Conservation (phyloP, 2,113 vertebrate genomes). For the Oenanthe oenanthe region DNA sequence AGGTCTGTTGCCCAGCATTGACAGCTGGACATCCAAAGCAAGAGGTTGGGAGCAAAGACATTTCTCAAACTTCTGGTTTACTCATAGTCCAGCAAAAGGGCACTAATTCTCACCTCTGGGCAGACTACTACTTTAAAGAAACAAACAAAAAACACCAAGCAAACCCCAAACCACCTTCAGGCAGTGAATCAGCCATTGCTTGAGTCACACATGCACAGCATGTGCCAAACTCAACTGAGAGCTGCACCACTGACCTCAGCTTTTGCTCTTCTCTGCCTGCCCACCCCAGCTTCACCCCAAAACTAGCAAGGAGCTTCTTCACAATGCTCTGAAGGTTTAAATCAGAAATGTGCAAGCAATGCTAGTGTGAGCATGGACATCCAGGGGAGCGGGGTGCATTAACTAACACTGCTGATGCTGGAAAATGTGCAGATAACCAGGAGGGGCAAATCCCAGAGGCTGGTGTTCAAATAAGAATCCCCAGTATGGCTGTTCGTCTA, state of each 20-base stretch:
- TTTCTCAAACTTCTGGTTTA: not conserved
- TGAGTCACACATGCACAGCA: rapidly evolving
- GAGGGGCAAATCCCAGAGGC: not conserved
- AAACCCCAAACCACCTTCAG: not conserved
- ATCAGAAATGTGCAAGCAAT: not conserved
- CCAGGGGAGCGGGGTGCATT: not conserved
- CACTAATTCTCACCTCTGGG: not conserved
- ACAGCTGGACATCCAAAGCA: rapidly evolving
- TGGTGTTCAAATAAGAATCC: not conserved
- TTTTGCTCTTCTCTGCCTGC: not conserved
- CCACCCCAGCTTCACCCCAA: not conserved
- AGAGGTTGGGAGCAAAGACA: not conserved
- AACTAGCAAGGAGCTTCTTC: not conserved
- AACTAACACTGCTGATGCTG: not conserved
- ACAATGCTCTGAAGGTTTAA: not conserved
- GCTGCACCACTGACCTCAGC: not conserved
- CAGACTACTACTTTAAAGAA: rapidly evolving
- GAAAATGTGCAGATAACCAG: not conserved
- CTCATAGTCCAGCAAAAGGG: not conserved
- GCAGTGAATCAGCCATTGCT: not conserved
- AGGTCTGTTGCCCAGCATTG: rapidly evolving
- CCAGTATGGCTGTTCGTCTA: not conserved
- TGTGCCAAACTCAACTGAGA: not conserved
- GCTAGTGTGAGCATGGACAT: not conserved
- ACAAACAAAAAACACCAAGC: not conserved